Percentiles rank a stretch among this genome's conserved stretches.
phyloP scores from a whole-genome alignment of 2,888 invertebrate species.

The Stegophylla sp. region DNA sequence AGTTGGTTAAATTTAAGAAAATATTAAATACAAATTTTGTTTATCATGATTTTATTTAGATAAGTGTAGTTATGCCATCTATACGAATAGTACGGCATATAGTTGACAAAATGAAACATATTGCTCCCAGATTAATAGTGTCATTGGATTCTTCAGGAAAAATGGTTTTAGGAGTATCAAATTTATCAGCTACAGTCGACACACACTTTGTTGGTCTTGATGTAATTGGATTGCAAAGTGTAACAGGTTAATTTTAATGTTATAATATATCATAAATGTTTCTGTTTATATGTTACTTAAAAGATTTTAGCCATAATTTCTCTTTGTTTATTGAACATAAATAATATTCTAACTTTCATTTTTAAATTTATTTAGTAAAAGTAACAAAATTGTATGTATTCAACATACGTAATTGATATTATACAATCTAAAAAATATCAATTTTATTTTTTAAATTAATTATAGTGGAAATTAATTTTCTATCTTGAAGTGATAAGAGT shows the following conservation, averaged over 20 bases:
- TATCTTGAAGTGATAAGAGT: too few relatives aligned
- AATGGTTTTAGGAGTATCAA: conserved; percentile 77
- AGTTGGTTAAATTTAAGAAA: too few relatives aligned
- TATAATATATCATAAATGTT: background rate
- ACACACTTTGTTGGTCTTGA: conserved; percentile 80
- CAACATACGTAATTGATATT: too few relatives aligned
- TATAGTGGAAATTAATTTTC: too few relatives aligned
- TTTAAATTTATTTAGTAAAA: too few relatives aligned
- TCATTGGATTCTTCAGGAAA: conserved; percentile 77
- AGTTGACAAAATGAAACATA: conserved; percentile 83
- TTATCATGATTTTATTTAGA: conserved; percentile 67
- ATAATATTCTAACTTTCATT: too few relatives aligned
- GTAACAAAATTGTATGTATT: too few relatives aligned
- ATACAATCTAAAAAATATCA: too few relatives aligned
- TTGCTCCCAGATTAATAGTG: conserved; percentile 76
- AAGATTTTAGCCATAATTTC: too few relatives aligned
- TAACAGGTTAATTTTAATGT: conserved; percentile 19
- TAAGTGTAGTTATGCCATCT: conserved; percentile 79
- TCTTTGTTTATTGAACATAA: too few relatives aligned
- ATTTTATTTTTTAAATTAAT: too few relatives aligned
- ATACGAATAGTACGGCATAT: conserved; percentile 79
- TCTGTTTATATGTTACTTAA: too few relatives aligned
- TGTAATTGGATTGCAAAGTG: conserved; percentile 65
- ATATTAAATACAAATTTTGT: background rate
- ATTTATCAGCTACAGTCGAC: conserved; percentile 80